Evolutionary conservation across 2,888 invertebrate genomes (phyloP).

Genomic region (Chirona hameri): DNA sequence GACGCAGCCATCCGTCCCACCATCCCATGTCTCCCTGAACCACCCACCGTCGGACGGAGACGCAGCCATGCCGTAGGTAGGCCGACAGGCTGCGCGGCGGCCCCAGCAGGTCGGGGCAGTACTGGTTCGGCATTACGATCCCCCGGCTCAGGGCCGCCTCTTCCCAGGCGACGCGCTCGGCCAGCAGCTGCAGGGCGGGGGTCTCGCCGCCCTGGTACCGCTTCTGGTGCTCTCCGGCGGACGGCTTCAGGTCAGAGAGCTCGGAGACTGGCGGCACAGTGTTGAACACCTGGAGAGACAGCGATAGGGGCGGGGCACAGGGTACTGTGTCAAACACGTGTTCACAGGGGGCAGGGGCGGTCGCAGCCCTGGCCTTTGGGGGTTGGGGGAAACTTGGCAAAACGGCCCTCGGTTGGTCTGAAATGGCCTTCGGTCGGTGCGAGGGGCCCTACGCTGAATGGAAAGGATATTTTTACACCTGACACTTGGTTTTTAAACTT

Average conservation of each 20-base stretch:
- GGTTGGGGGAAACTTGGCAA: no score
- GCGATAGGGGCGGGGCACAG: no score
- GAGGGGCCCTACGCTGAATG: no score
- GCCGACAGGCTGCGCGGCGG: slow-evolving; percentile 66
- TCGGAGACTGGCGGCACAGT: not conserved
- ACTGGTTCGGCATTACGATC: slow-evolving; percentile 60
- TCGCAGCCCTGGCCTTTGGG: no score
- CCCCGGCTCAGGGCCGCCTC: slow-evolving; percentile 32
- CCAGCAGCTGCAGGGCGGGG: not conserved
- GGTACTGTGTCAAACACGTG: no score
- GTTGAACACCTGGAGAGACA: not conserved
- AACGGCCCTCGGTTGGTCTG: no score
- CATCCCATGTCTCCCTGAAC: no score
- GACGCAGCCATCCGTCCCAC: no score
- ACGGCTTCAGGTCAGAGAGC: not conserved
- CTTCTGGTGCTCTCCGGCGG: not conserved
- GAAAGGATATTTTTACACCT: no score
- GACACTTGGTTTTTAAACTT: no score
- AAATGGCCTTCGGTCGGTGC: no score
- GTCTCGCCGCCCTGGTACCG: not conserved
- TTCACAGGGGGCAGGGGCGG: no score
- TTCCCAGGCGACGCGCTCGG: not conserved
- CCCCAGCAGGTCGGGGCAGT: slow-evolving; percentile 62
- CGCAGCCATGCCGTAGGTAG: slow-evolving; percentile 66
- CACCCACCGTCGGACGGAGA: slow-evolving; percentile 60